Conservation (phyloP, 1,140 invertebrate species). For the Medauroidea extradentata region DNA sequence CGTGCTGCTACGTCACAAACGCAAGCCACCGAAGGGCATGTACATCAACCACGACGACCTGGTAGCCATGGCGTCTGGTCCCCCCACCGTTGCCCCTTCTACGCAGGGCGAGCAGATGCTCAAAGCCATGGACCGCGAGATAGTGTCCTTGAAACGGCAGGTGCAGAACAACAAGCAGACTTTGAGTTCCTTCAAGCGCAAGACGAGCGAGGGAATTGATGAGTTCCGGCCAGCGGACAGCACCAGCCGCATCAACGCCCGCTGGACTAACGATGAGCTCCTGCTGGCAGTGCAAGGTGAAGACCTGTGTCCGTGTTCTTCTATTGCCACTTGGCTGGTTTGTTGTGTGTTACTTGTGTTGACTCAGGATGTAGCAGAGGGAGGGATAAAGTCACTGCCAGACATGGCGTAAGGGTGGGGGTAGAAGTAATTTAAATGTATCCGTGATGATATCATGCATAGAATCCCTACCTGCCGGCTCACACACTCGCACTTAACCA, state of each 20-base stretch:
- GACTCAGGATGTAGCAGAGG: too few species aligned
- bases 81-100: conserved; percentile 48
- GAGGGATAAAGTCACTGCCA: too few species aligned
- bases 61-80: conserved; percentile 74
- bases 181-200: conserved; percentile 76
- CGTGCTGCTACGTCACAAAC: conserved; percentile 73
- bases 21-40: conserved; percentile 92
- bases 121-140: conserved; percentile 86
- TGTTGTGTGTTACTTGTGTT: too few species aligned
- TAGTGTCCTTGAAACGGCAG: conserved; percentile 90
- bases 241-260: conserved; percentile 68
- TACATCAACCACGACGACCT: conserved; percentile 96
- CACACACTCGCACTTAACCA: too few species aligned
- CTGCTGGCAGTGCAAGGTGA: conserved; percentile 82
- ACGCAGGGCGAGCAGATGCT: conserved; percentile 79
- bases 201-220: conserved; percentile 68
- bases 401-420: too few species aligned
- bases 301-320: too few species aligned
- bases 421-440: too few species aligned
- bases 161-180: conserved; percentile 94
- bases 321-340: too few species aligned
- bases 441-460: too few species aligned
- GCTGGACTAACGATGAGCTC: conserved; percentile 92
- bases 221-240: conserved; percentile 62
- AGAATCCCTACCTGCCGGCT: too few species aligned